Conservation (phyloP, 35 echinoderm and acorn worm genomes). For the Holothuria glaberrima region DNA sequence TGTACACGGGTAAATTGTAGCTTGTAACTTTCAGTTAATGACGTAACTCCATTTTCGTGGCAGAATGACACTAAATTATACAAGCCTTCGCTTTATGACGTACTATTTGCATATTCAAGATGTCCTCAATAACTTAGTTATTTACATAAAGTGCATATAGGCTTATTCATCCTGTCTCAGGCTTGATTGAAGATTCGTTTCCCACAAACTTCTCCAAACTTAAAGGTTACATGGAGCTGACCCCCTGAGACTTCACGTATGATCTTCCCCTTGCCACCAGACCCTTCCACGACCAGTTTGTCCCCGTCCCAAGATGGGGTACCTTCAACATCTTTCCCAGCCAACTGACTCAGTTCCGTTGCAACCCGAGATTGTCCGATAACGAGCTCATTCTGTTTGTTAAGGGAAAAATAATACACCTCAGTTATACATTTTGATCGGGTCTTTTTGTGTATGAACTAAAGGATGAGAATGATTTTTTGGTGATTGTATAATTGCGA, state of each 20-base stretch:
- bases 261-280: conserved; percentile 61
- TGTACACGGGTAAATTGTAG: no score
- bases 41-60: no score
- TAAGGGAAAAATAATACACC: neutral
- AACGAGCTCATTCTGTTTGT: conserved; percentile 7
- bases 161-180: neutral
- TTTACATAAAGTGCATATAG: no score
- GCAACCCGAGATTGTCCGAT: conserved; percentile 21
- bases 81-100: no score
- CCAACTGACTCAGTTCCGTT: conserved; percentile 8
- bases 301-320: conserved; percentile 74
- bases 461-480: no score
- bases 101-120: no score
- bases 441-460: no score
- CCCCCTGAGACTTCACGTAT: conserved; percentile 65
- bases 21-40: no score
- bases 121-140: no score
- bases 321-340: conserved; percentile 67
- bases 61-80: no score
- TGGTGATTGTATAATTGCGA: no score
- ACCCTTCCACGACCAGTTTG: conserved; percentile 74
- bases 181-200: conserved; percentile 83
- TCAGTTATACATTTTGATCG: no score
- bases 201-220: conserved; percentile 52
- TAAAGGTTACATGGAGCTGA: conserved; percentile 71